Conservation (phyloP, 2,113 vertebrate genomes). For the Triplophysa siluroides region DNA sequence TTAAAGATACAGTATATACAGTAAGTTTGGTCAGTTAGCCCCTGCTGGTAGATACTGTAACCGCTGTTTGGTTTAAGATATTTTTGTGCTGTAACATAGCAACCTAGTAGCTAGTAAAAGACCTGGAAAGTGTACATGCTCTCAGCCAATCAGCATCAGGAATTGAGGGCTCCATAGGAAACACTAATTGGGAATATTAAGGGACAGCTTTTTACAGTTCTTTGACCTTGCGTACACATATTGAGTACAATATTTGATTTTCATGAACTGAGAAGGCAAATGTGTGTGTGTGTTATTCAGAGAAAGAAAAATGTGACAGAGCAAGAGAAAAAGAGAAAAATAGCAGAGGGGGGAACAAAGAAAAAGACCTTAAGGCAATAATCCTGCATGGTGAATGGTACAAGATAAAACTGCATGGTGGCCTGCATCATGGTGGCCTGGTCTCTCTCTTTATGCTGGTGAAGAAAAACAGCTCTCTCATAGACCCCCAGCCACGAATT, state of each 20-base stretch:
- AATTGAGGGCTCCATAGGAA: too few species aligned
- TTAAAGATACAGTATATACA: background rate
- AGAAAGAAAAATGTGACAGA: constrained; percentile 11
- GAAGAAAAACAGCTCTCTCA: background rate
- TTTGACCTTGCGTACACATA: background rate
- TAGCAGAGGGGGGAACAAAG: constrained; percentile 13
- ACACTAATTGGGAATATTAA: too few species aligned
- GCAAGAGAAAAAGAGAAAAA: constrained; percentile 12
- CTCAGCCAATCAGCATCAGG: too few species aligned
- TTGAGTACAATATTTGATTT: background rate
- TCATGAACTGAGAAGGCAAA: background rate
- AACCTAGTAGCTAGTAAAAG: too few species aligned
- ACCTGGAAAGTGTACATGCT: too few species aligned
- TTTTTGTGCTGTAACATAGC: too few species aligned
- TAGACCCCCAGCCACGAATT: constrained; percentile 26
- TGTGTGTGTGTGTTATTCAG: constrained; percentile 7
- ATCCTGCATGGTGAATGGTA: constrained; percentile 20
- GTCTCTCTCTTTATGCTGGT: constrained; percentile 17
- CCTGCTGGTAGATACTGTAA: too few species aligned
- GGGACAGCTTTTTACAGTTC: too few species aligned
- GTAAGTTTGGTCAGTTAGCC: too few species aligned
- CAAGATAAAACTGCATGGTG: constrained; percentile 5
- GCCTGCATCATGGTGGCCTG: background rate
- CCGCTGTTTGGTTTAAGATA: too few species aligned
- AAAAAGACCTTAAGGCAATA: constrained; percentile 18